phyloP scores from a whole-genome alignment of 2,113 vertebrate species.

The Hystrix cristata region DNA sequence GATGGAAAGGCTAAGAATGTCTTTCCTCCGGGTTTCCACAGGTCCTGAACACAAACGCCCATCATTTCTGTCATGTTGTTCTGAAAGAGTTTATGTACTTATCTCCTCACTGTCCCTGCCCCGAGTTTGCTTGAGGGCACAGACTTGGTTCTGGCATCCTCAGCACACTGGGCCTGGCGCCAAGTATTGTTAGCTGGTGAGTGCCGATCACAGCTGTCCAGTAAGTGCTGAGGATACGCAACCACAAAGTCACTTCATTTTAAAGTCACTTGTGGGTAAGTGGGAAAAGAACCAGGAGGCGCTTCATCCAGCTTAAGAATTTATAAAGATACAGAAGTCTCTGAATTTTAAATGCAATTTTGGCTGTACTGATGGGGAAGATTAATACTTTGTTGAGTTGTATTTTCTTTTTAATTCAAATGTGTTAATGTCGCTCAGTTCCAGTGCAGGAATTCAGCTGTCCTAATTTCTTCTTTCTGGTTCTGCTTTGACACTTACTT shows the following conservation, averaged over 20 bases:
- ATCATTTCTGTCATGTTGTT: neutral
- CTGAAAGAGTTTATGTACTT: neutral
- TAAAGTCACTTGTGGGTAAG: neutral
- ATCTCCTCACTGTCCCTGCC: neutral
- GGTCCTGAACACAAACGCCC: neutral
- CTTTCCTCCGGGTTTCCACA: neutral
- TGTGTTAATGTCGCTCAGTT: neutral
- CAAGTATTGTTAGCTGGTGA: neutral
- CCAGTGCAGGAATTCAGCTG: neutral
- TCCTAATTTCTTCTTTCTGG: neutral
- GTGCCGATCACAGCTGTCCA: neutral
- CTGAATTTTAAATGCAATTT: neutral
- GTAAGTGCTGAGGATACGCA: neutral
- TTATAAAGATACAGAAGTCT: neutral
- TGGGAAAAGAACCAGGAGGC: neutral
- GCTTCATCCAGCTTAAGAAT: neutral
- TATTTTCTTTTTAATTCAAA: slow-evolving; percentile 43
- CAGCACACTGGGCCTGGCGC: neutral
- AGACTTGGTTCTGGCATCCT: neutral
- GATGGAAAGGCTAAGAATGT: slow-evolving; percentile 9
- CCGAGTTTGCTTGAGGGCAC: neutral
- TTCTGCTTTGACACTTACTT: neutral
- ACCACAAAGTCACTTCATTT: neutral
- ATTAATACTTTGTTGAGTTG: neutral
- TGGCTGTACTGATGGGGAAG: neutral